Base-by-base conservation (phyloP, 2,888 invertebrate species). In the Agriopis marginaria region DNA sequence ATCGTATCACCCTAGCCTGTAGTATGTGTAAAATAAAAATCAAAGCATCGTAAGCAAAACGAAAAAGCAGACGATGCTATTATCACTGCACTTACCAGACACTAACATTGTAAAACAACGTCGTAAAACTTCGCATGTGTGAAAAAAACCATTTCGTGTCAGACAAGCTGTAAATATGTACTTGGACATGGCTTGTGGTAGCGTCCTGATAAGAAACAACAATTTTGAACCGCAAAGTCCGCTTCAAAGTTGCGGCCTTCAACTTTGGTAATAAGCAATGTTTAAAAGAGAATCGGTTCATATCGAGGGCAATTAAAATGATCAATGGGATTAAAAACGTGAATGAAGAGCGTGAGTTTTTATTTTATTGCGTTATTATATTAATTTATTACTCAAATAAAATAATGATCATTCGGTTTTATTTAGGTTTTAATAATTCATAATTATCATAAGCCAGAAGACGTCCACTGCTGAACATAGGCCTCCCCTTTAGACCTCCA, bases 131-230 rank as follows among this genome's bases (percentile, higher is more conserved):
- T 69, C 9, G 55, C 58, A 68, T 65, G 73, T 75, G 73, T 71
- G 70, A 74, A 72, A 77, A 78, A 77, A 77, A 69, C 71, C 66
- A 77, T 78, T 75, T 73, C 74, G 71, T 77, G 74, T 81, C 81
- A 76, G 76, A 79, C 77, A 82, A 69, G 76, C 76, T 71, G 78
- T 82, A 81, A 83, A 84, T 79, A 81, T 72, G 67, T 76, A 75
- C 76, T 80, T 73, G 65, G 77, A 78, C 79, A 81, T 68, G 77
- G 77, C 75, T 73, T 73, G 74, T 75, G 74, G 74, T 72, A 74
- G 76, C 77, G 69, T 65, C 70, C 75, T 79, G 79, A 80, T 80
- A 80, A 77, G 73, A 77, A 75, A 80, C 75, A 80, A 78, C 76
- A 75, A 74, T 42, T 56, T 17, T 2, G 66, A 49, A 51, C 55